phyloP scores from a whole-genome alignment of 23 tunicate genomes.

The Phallusia fumigata region DNA sequence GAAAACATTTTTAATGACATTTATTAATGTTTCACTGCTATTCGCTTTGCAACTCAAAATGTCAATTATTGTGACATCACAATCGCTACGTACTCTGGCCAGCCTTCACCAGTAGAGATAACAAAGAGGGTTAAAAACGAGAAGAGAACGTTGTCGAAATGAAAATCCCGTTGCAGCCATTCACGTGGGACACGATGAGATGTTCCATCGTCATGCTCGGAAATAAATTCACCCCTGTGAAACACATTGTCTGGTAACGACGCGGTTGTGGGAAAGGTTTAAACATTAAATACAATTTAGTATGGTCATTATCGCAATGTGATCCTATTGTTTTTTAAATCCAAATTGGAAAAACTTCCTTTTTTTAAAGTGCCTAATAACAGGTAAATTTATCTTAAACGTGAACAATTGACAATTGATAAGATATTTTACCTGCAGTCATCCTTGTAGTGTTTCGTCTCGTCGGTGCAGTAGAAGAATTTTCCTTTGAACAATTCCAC shows the following conservation, averaged over 20 bases:
- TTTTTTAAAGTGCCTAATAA: too few relatives aligned
- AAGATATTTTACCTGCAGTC: constrained; percentile 62
- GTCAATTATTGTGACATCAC: background rate
- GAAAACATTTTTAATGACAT: too few relatives aligned
- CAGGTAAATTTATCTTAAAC: too few relatives aligned
- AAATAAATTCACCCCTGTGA: constrained; percentile 57
- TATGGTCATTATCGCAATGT: too few relatives aligned
- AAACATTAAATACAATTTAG: too few relatives aligned
- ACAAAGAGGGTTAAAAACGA: constrained; percentile 96
- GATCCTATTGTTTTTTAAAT: too few relatives aligned
- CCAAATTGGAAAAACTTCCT: too few relatives aligned
- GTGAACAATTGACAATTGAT: too few relatives aligned
- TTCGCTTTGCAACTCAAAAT: too few relatives aligned
- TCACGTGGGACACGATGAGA: constrained; percentile 34
- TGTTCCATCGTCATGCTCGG: constrained; percentile 52
- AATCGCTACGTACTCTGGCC: constrained; percentile 89
- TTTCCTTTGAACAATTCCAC: constrained; percentile 99
- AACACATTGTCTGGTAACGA: too few relatives aligned
- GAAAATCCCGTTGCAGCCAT: constrained; percentile 81
- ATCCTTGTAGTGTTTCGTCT: constrained; percentile 35
- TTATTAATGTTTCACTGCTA: too few relatives aligned
- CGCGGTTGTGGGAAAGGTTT: too few relatives aligned
- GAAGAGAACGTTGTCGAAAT: constrained; percentile 87
- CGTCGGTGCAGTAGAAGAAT: constrained; percentile 92
- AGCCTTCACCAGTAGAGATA: constrained; percentile 99